A percentile compares a stretch with the other conserved stretches of the same genome.
These are phyloP conservation scores for Zelostemma sp. DNA, from an alignment of 1,140 invertebrate species.

Conservation along the genomic window DNA sequence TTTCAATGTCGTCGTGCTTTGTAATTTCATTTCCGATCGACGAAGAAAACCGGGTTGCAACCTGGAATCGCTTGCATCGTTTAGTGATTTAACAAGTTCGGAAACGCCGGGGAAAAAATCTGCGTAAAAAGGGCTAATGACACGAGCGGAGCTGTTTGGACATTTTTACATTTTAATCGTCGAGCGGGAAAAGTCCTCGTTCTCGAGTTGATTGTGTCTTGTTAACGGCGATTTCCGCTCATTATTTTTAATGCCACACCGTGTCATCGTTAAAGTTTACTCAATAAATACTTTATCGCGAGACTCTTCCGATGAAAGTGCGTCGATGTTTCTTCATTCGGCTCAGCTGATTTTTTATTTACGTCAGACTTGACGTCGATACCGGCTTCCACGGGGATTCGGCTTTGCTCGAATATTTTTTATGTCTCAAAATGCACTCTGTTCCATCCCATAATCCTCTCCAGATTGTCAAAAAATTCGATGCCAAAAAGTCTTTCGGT, in stretches of 20 bases:
- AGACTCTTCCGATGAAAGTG: too few species aligned
- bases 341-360: constrained; percentile 7
- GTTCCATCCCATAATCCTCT: too few species aligned
- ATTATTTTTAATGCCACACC: constrained; percentile 17
- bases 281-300: too few species aligned
- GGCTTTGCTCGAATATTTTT: constrained; percentile 35
- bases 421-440: constrained; percentile 34
- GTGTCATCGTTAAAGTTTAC: too few species aligned
- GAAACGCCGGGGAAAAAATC: constrained; percentile 8
- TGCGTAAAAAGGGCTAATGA: constrained; percentile 15
- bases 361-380: constrained; percentile 9
- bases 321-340: too few species aligned
- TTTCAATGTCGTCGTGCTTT: too few species aligned
- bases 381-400: constrained; percentile 25
- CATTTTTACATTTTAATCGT: constrained; percentile 51
- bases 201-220: constrained; percentile 20
- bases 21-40: too few species aligned
- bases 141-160: constrained; percentile 19
- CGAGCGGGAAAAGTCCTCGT: constrained; percentile 17
- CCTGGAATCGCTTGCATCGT: constrained; percentile 13
- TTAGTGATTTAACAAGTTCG: constrained; percentile 29
- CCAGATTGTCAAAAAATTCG: too few species aligned
- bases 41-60: too few species aligned
- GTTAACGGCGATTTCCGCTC: constrained; percentile 24
- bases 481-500: too few species aligned